Conservation (phyloP, 2,888 invertebrate species). For the Hirtodrosophila cameraria region DNA sequence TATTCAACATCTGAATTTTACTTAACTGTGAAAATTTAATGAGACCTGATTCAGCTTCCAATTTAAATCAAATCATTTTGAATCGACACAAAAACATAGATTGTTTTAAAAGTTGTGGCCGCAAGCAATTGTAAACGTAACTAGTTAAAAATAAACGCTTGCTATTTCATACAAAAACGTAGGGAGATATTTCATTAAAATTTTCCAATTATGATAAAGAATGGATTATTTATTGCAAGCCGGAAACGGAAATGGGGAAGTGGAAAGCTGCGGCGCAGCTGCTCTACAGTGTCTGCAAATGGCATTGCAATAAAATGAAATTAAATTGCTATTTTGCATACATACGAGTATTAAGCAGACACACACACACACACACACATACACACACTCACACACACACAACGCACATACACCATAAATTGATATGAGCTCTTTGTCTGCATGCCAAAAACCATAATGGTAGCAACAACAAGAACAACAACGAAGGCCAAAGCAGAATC, state of each 20-base stretch:
- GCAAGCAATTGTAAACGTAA: too few relatives aligned
- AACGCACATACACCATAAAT: slow-evolving; percentile 48
- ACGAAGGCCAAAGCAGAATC: slow-evolving; percentile 37
- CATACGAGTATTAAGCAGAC: slow-evolving; percentile 47
- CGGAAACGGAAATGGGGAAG: slow-evolving; percentile 21
- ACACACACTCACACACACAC: slow-evolving; percentile 6
- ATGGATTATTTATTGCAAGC: slow-evolving; percentile 61
- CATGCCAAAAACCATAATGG: slow-evolving; percentile 45
- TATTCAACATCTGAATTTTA: too few relatives aligned
- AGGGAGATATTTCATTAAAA: slow-evolving; percentile 55
- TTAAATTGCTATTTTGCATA: slow-evolving; percentile 78
- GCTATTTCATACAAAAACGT: too few relatives aligned
- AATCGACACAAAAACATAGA: too few relatives aligned
- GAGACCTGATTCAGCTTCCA: too few relatives aligned
- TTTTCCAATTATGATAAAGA: slow-evolving; percentile 13
- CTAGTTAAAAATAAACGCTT: background rate
- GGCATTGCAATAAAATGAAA: slow-evolving; percentile 75
- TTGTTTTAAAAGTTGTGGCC: too few relatives aligned
- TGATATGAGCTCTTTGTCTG: slow-evolving; percentile 64
- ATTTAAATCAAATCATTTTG: too few relatives aligned
- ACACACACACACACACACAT: slow-evolving; percentile 21
- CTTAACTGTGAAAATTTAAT: too few relatives aligned
- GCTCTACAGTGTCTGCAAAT: slow-evolving; percentile 64
- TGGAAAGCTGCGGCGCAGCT: slow-evolving; percentile 56
- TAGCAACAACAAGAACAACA: slow-evolving; percentile 24